These are phyloP conservation scores for Coregonus clupeaformis DNA, from an alignment of 2,113 vertebrate genomes.

Conservation along the genomic window DNA sequence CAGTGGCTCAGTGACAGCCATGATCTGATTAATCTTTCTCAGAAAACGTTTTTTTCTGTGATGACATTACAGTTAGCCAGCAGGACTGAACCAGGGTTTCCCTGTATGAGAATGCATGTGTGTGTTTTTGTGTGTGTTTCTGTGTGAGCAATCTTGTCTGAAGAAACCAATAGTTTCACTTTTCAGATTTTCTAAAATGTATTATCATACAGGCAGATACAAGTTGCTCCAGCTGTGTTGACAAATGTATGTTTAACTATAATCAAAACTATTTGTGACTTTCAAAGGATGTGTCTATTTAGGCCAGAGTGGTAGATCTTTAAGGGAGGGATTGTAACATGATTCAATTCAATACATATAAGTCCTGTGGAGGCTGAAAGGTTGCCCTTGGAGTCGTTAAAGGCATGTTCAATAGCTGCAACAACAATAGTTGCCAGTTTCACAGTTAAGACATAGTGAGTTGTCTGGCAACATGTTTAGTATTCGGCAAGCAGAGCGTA, in stretches of 20 bases:
- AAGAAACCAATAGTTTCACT: conserved; percentile 67
- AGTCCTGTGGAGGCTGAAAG: conserved; percentile 64
- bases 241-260: too few species aligned
- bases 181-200: too few species aligned
- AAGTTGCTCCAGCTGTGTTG: too few species aligned
- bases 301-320: too few species aligned
- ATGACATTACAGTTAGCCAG: conserved; percentile 39
- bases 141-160: conserved; percentile 26
- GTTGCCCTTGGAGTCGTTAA: conserved; percentile 64
- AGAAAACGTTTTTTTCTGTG: conserved; percentile 63
- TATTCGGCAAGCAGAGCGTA: conserved; percentile 89
- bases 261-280: too few species aligned
- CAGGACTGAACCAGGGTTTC: conserved; percentile 17
- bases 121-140: conserved; percentile 8
- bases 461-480: conserved; percentile 92
- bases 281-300: too few species aligned
- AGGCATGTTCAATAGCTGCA: conserved; percentile 68
- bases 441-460: conserved; percentile 94
- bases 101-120: conserved; percentile 9
- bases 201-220: too few species aligned
- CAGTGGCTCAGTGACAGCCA: conserved; percentile 61
- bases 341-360: conserved; percentile 38
- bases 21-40: conserved; percentile 64
- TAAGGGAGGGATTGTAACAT: not conserved
- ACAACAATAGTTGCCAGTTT: conserved; percentile 73